Percentiles rank a stretch among this genome's conserved stretches.
These are phyloP conservation scores for Dendrophyllia cribrosa DNA, from an alignment of 64 coral and sea anemone species.

Conservation along the genomic window DNA sequence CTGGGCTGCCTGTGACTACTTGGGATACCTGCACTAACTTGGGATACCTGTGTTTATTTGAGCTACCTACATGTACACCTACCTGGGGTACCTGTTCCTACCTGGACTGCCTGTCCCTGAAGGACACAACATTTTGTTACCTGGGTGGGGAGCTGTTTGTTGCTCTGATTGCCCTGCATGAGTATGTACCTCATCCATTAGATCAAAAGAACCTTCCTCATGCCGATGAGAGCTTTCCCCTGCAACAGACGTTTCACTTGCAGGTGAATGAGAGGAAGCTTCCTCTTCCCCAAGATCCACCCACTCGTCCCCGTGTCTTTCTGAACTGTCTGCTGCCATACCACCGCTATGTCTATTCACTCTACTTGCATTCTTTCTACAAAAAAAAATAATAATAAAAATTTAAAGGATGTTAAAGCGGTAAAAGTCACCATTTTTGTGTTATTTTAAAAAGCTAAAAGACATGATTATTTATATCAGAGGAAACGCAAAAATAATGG, in stretches of 20 bases:
- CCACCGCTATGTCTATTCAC: background rate
- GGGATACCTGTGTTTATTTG: too few species aligned
- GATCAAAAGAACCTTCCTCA: background rate
- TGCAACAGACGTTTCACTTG: background rate
- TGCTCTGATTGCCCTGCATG: background rate
- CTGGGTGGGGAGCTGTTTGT: background rate
- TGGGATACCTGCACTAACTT: too few species aligned
- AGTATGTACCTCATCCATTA: background rate
- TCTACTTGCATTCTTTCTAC: conserved; percentile 63
- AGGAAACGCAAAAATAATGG: too few species aligned
- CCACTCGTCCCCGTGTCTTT: conserved; percentile 42
- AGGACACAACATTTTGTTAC: background rate
- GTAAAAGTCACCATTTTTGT: too few species aligned
- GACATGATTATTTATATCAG: too few species aligned
- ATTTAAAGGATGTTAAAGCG: background rate
- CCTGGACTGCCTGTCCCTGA: too few species aligned
- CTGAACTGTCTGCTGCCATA: background rate
- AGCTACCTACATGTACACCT: too few species aligned
- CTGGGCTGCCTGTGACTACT: too few species aligned
- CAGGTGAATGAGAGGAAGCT: background rate
- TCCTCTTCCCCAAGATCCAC: conserved; percentile 36
- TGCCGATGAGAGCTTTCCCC: background rate
- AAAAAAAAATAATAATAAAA: background rate
- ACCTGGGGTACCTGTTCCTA: too few species aligned
- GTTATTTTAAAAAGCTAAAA: too few species aligned